A percentile compares a stretch with the other conserved stretches of the same genome.
phyloP scores from a whole-genome alignment of 2,888 invertebrate genomes.

The Andrena bucephala region DNA sequence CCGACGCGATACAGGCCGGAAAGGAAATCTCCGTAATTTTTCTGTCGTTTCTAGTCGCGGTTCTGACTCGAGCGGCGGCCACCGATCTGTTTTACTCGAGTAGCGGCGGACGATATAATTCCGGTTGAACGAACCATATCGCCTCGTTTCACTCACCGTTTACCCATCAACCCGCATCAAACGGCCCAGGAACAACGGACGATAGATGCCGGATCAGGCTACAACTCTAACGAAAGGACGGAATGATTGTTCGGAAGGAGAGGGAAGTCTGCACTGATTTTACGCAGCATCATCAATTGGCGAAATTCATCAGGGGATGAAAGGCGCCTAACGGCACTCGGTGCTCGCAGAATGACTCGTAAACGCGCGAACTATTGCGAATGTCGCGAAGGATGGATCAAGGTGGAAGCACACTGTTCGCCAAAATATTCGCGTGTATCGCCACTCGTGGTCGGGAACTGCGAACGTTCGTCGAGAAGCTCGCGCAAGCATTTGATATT shows the following conservation, averaged over 20 bases:
- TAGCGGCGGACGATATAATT: constrained; percentile 55
- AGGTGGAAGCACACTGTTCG: not conserved
- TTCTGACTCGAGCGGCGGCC: constrained; percentile 19
- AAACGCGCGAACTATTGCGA: not conserved
- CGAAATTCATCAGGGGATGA: no score
- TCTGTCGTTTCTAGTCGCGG: constrained; percentile 29
- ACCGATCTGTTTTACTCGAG: constrained; percentile 58
- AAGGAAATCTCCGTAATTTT: constrained; percentile 28
- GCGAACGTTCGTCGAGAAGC: no score
- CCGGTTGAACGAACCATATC: constrained; percentile 58
- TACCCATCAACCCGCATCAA: constrained; percentile 6
- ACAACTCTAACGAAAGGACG: no score
- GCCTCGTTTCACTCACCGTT: constrained; percentile 51
- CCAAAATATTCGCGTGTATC: no score
- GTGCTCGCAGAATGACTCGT: no score
- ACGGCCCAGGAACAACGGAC: not conserved
- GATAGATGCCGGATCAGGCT: not conserved
- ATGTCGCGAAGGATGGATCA: not conserved
- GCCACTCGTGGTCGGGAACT: no score
- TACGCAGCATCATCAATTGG: no score
- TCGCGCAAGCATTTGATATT: no score
- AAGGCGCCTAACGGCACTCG: no score
- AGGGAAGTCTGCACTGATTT: no score
- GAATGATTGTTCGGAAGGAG: no score
- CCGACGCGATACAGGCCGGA: constrained; percentile 22